A percentile compares a stretch with the other conserved stretches of the same genome.
Evolutionary conservation across 2,797 vertebrate species (phyloP).

Genomic region (Apogon hyalosoma): DNA sequence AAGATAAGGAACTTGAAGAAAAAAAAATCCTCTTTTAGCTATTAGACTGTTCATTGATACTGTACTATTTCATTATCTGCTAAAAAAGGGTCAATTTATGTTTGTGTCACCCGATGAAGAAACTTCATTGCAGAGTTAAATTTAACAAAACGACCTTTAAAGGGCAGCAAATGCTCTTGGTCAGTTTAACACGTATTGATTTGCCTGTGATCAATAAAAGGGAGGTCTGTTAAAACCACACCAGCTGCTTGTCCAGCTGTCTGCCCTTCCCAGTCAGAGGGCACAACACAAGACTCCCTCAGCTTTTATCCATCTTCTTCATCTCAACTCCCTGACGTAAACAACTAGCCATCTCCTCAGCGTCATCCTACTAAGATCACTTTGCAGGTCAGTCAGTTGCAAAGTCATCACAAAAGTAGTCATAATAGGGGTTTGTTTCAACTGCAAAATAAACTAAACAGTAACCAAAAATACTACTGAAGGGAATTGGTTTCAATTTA

Average conservation of each 20-base stretch:
- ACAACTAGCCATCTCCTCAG: constrained; percentile 24
- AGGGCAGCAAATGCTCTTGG: constrained; percentile 25
- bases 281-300: constrained; percentile 30
- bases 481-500: constrained; percentile 22
- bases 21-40: no score
- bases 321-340: constrained; percentile 11
- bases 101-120: neutral
- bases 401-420: constrained; percentile 7
- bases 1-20: no score
- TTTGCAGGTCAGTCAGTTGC: constrained; percentile 13
- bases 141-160: constrained; percentile 13
- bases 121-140: neutral
- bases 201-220: constrained; percentile 53
- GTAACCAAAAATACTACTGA: neutral
- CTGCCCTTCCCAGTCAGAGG: constrained; percentile 42
- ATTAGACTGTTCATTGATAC: no score
- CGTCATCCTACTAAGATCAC: constrained; percentile 19
- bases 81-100: neutral
- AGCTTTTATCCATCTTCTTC: neutral
- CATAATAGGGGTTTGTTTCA: neutral
- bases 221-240: constrained; percentile 52
- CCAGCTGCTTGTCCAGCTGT: constrained; percentile 52
- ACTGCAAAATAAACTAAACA: neutral
- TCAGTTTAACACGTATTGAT: constrained; percentile 57
- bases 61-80: no score